Conservation (phyloP, 2,113 vertebrate species). For the Laticauda laticaudata region DNA sequence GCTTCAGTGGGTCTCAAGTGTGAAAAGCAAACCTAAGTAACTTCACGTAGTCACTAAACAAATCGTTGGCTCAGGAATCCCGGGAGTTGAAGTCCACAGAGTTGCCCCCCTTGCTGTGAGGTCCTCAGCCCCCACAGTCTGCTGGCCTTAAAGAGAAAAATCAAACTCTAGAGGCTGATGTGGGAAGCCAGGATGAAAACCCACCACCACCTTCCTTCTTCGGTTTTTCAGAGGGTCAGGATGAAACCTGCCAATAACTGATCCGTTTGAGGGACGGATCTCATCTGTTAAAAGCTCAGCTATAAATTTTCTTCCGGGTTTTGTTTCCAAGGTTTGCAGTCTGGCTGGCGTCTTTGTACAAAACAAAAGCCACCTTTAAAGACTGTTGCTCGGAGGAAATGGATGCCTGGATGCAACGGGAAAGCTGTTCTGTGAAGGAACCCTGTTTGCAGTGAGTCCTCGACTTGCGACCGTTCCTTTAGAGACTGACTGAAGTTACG, state of each 20-base stretch:
- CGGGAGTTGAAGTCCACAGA: background rate
- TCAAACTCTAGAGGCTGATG: too few species aligned
- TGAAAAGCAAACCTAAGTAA: too few species aligned
- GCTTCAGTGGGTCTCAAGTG: background rate
- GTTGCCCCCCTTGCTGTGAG: background rate
- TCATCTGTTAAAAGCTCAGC: background rate
- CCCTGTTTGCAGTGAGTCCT: background rate
- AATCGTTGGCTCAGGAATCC: background rate
- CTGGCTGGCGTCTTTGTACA: background rate
- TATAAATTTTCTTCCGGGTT: background rate
- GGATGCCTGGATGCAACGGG: background rate
- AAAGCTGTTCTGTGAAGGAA: background rate
- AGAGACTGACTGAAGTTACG: background rate
- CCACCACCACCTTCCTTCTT: background rate
- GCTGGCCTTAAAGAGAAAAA: background rate
- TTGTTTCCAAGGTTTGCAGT: background rate
- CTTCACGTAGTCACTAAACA: background rate
- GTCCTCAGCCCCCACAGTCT: fast-evolving
- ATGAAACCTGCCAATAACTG: background rate
- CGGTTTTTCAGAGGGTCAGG: background rate
- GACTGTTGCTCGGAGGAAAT: too few species aligned
- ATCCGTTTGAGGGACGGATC: background rate
- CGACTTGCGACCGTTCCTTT: background rate
- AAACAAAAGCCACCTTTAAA: background rate
- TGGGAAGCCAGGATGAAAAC: background rate